Percentiles rank a stretch among this genome's conserved stretches.
Conservation (phyloP, 2,888 invertebrate species). For the Adineta ricciae region DNA sequence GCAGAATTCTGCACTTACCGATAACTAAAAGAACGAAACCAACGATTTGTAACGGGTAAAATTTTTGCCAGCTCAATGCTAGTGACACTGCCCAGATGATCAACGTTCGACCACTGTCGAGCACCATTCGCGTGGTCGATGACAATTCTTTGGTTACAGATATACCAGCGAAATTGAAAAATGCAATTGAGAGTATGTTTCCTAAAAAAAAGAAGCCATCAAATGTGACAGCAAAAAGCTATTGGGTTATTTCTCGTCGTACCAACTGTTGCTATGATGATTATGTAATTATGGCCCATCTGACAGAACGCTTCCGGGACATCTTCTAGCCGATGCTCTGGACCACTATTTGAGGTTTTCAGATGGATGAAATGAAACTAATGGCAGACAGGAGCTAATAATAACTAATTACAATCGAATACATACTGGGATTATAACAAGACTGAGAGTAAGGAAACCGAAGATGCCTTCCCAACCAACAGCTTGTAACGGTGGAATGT, state of each 20-base stretch:
- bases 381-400: no score
- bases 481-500: conserved; percentile 78
- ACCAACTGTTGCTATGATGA: conserved; percentile 62
- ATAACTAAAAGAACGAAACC: conserved; percentile 63
- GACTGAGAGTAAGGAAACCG: conserved; percentile 59
- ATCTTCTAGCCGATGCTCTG: conserved; percentile 61
- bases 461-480: conserved; percentile 83
- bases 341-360: neutral
- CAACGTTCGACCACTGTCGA: conserved; percentile 75
- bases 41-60: conserved; percentile 31
- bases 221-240: no score
- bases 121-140: conserved; percentile 77
- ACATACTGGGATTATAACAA: conserved; percentile 58
- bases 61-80: conserved; percentile 18
- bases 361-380: no score
- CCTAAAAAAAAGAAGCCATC: conserved; percentile 53
- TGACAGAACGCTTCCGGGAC: conserved; percentile 72
- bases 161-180: conserved; percentile 82
- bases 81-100: conserved; percentile 65
- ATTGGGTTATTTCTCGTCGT: conserved; percentile 38
- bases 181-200: conserved; percentile 73
- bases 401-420: no score
- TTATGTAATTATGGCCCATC: conserved; percentile 59
- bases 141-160: conserved; percentile 84
- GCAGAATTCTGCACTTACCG: neutral